phyloP scores from a whole-genome alignment of 2,113 vertebrate species.

The Holacanthus passer region DNA sequence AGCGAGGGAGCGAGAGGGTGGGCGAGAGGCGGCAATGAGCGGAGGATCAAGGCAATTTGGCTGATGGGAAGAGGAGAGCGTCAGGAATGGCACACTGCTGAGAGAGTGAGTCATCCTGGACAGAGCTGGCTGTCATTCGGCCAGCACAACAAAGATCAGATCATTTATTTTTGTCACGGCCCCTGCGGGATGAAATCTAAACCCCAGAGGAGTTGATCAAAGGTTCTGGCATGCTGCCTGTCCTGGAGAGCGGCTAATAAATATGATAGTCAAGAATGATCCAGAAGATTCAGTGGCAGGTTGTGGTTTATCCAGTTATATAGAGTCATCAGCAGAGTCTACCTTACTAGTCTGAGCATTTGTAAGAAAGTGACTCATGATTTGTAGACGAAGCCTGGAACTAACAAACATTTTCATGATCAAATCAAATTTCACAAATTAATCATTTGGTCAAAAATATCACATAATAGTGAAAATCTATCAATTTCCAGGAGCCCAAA shows the following conservation, averaged over 20 bases:
- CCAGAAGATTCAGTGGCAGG: slow-evolving; percentile 38
- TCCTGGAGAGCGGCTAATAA: slow-evolving; percentile 62
- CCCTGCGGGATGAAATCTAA: slow-evolving; percentile 72
- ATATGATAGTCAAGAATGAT: slow-evolving; percentile 53
- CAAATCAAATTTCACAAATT: not conserved
- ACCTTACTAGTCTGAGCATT: too few relatives aligned
- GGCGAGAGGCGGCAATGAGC: slow-evolving; percentile 63
- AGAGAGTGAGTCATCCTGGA: slow-evolving; percentile 80
- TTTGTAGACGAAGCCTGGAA: not conserved
- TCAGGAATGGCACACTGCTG: slow-evolving; percentile 69
- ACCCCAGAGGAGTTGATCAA: slow-evolving; percentile 68
- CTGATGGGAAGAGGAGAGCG: slow-evolving; percentile 64
- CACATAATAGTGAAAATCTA: not conserved
- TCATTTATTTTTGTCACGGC: slow-evolving; percentile 78
- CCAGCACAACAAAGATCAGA: slow-evolving; percentile 79
- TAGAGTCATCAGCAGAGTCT: slow-evolving; percentile 13
- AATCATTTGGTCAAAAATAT: not conserved
- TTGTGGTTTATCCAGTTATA: slow-evolving; percentile 3
- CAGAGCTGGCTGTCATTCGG: slow-evolving; percentile 70
- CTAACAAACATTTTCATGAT: not conserved
- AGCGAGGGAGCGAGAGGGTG: slow-evolving; percentile 26
- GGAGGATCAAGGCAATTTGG: slow-evolving; percentile 75
- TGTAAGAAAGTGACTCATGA: not conserved
- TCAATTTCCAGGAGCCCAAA: not conserved
- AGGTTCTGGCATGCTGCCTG: slow-evolving; percentile 48